Percentiles rank a stretch among this genome's conserved stretches.
Conservation (phyloP, 2,888 invertebrate genomes). For the Pantelozetes paolii region DNA sequence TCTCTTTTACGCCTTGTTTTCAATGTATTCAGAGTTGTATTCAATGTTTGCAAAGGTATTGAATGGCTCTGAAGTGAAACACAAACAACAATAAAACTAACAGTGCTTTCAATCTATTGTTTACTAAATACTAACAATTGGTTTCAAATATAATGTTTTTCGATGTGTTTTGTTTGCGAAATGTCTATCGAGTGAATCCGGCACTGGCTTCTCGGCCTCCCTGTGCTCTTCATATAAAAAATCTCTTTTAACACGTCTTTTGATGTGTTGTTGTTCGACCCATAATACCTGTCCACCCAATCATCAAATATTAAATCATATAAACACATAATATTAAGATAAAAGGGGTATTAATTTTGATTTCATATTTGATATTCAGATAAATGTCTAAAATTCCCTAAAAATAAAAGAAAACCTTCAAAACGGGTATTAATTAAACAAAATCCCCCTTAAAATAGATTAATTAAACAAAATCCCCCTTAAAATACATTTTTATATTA, state of each 20-base stretch:
- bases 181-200: slow-evolving; percentile 89
- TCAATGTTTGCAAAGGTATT: slow-evolving; percentile 81
- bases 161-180: slow-evolving; percentile 18
- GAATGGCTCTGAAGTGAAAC: slow-evolving; percentile 58
- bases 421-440: no score
- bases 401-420: no score
- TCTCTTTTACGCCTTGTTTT: slow-evolving; percentile 67
- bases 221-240: slow-evolving; percentile 51
- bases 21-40: no score
- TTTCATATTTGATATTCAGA: no score
- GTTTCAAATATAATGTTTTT: slow-evolving; percentile 63
- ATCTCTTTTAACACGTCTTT: slow-evolving; percentile 79
- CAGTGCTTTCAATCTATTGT: slow-evolving; percentile 1
- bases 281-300: slow-evolving; percentile 58
- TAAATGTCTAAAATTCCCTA: no score
- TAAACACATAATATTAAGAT: no score
- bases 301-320: not conserved
- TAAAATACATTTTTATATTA: no score
- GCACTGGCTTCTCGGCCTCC: slow-evolving; percentile 54
- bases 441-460: no score
- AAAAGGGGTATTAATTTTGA: no score
- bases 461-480: no score
- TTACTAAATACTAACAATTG: slow-evolving; percentile 61
- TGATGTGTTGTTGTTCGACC: slow-evolving; percentile 92
- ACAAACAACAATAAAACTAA: slow-evolving; percentile 28